A percentile compares a stretch with the other conserved stretches of the same genome.
These are phyloP conservation scores for Eupsilia transversa DNA, from an alignment of 2,888 invertebrate genomes.

Conservation along the genomic window DNA sequence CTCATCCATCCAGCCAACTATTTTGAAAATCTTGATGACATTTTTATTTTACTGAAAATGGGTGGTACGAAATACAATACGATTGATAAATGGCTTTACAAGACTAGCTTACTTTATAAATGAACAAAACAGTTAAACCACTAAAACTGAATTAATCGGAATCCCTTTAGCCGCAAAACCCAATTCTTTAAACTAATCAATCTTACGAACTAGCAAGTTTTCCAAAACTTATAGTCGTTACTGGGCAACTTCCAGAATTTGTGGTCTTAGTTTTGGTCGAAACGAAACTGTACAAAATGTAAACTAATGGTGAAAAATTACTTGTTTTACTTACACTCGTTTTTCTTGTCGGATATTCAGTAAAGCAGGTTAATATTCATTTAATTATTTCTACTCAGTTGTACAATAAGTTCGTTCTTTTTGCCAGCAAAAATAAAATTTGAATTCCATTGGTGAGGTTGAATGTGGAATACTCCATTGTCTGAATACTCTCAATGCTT, in stretches of 20 bases:
- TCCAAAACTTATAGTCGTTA: constrained; percentile 57
- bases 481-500: constrained; percentile 16
- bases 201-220: constrained; percentile 54
- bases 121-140: constrained; percentile 8
- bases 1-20: neutral
- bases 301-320: constrained; percentile 49
- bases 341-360: constrained; percentile 20
- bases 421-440: neutral
- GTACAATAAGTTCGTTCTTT: neutral
- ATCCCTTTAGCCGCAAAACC: constrained; percentile 27
- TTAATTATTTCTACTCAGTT: constrained; percentile 17
- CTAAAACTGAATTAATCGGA: constrained; percentile 41
- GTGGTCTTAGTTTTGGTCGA: constrained; percentile 45
- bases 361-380: neutral
- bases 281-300: constrained; percentile 51
- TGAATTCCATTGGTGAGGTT: neutral
- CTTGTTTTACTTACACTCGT: constrained; percentile 10
- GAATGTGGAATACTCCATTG: constrained; percentile 21
- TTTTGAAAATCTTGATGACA: neutral
- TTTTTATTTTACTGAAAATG: neutral
- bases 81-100: neutral
- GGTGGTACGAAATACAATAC: too few relatives aligned
- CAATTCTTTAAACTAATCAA: constrained; percentile 62
- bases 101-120: constrained; percentile 7
- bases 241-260: constrained; percentile 60